These are phyloP conservation scores for Brotogeris chrysoptera DNA, from an alignment of 2,797 vertebrate genomes.

Conservation along the genomic window DNA sequence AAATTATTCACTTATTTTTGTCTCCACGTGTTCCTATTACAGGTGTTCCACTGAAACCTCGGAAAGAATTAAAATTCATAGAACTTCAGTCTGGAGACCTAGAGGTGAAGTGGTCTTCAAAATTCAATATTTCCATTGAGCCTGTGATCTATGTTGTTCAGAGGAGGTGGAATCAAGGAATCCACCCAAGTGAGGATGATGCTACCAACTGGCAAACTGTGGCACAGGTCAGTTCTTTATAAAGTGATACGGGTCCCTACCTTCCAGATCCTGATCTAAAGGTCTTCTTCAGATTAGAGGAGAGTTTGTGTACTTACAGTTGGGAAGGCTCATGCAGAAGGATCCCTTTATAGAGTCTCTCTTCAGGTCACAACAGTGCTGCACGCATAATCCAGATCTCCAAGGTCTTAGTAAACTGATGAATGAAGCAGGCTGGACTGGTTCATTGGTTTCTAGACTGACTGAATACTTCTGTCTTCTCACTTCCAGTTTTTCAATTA, in stretches of 20 bases:
- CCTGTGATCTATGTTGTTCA: conserved; percentile 94
- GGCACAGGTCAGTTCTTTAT: conserved; percentile 82
- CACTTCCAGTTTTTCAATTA: not conserved
- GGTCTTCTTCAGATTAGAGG: not conserved
- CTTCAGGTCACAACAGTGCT: not conserved
- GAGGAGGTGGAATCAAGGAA: conserved; percentile 93
- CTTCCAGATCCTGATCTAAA: not conserved
- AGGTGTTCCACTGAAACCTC: conserved; percentile 96
- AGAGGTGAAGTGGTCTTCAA: conserved; percentile 94
- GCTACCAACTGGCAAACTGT: conserved; percentile 90
- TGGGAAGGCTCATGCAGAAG: not conserved
- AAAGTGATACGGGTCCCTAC: not conserved
- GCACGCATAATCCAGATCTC: not conserved
- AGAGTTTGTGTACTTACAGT: not conserved
- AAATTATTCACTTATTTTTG: not conserved
- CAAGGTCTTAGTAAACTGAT: not conserved
- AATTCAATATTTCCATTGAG: conserved; percentile 94
- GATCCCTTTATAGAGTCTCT: not conserved
- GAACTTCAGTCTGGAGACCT: conserved; percentile 87
- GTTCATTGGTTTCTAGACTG: not conserved
- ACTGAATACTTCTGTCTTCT: not conserved
- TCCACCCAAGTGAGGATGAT: conserved; percentile 93
- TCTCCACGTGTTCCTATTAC: not conserved
- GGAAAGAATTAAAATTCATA: conserved; percentile 89
- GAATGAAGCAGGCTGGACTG: not conserved